phyloP scores from a whole-genome alignment of 2,888 invertebrate species.

The Ophion slaviceki region DNA sequence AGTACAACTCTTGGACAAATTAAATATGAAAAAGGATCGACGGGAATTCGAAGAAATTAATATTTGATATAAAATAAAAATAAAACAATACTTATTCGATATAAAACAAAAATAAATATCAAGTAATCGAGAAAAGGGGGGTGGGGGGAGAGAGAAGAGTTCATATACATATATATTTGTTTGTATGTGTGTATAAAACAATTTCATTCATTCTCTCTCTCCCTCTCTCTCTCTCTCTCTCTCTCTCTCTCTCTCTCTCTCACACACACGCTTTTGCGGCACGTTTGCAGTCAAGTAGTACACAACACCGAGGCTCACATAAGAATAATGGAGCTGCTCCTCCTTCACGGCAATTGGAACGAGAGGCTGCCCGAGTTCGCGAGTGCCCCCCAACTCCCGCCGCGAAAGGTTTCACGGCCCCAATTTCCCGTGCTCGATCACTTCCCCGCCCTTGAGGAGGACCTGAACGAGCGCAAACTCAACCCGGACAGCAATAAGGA shows the following conservation, averaged over 20 bases:
- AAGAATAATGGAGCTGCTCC: constrained; percentile 88
- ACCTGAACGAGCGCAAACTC: constrained; percentile 69
- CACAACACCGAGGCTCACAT: constrained; percentile 90
- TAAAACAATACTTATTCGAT: too few species aligned
- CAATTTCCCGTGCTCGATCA: constrained; percentile 80
- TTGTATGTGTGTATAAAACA: too few species aligned
- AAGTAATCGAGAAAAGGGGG: too few species aligned
- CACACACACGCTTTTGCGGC: constrained; percentile 20
- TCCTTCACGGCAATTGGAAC: constrained; percentile 89
- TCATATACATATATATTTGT: too few species aligned
- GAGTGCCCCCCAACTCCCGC: constrained; percentile 87
- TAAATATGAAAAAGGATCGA: too few species aligned
- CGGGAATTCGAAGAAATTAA: too few species aligned
- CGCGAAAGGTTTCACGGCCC: constrained; percentile 86
- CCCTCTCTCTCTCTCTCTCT: background rate
- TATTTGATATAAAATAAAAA: too few species aligned
- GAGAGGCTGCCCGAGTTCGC: constrained; percentile 88
- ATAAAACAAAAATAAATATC: too few species aligned
- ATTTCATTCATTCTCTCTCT: too few species aligned
- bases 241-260: too few species aligned
- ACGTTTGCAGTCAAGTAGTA: constrained; percentile 88
- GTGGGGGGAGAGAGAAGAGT: too few species aligned
- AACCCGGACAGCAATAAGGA: constrained; percentile 70
- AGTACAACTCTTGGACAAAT: too few species aligned
- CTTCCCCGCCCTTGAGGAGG: constrained; percentile 76